Evolutionary conservation across 2,797 vertebrate species (phyloP).

Genomic region (Apodemus agrarius): DNA sequence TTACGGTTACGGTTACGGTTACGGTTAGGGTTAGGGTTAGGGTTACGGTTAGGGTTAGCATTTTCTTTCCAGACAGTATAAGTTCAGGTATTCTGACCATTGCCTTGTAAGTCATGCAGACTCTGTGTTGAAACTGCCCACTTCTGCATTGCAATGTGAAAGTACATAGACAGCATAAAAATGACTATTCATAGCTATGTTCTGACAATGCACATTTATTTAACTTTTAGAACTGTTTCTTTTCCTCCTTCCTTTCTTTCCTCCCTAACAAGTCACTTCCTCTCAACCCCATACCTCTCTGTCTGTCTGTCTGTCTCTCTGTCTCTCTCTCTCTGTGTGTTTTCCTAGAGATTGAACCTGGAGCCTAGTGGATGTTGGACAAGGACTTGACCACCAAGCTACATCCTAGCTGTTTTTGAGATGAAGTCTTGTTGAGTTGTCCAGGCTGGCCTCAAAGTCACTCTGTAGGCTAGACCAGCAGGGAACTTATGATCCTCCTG

Average conservation of each 20-base stretch:
- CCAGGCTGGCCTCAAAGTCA: not conserved
- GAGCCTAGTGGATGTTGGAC: not conserved
- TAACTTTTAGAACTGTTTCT: not conserved
- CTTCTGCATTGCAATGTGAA: not conserved
- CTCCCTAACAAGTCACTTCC: not conserved
- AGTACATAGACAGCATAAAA: not conserved
- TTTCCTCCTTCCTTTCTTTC: not conserved
- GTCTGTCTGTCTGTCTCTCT: not conserved
- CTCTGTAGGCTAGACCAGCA: not conserved
- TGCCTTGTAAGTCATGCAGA: not conserved
- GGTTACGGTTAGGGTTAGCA: no score
- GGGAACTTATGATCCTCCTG: not conserved
- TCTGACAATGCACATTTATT: not conserved
- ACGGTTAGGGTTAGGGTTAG: no score
- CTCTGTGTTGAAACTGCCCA: constrained; percentile 5
- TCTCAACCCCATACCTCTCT: not conserved
- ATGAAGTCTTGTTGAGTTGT: not conserved
- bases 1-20: no score
- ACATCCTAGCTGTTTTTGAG: not conserved
- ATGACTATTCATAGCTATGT: not conserved
- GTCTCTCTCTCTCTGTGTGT: not conserved
- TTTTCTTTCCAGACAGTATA: not conserved
- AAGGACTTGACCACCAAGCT: not conserved
- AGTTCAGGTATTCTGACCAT: not conserved
- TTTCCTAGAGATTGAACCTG: not conserved